Evolutionary conservation across 2,797 vertebrate genomes (phyloP), one percentile per base, ranked within the genome.

Genomic region (Takifugu rubripes): DNA sequence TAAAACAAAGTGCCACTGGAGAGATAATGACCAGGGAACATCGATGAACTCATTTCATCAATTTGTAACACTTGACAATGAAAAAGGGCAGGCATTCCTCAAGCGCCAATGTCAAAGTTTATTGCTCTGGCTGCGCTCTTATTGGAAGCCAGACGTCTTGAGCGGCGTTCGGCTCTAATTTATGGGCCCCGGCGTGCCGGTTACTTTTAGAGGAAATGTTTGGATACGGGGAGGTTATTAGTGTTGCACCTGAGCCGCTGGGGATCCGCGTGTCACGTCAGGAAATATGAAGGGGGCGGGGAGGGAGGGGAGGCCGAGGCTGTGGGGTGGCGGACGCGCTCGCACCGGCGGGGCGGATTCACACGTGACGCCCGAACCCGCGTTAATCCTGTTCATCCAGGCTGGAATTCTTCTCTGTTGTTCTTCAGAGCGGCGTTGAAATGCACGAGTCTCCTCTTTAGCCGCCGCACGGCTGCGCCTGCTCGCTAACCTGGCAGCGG

Each of bases 191-290:
- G 82, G 78, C 88, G 94, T 94, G 95, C 93, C 92, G 92, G 92
- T 95, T 94, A 94, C 93, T 97, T 95, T 89, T 94, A 94, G 95
- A 94, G 95, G 94, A 96, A 97, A 96, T 94, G 96, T 99, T 98
- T 97, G 95, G 94, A 93, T 94, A 94, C 93, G 89, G 93, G 88
- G 90, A 92, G 93, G 93, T 94, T 92, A 93, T 96, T 94, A 94
- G 91, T 84, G 92, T 92, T 93, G 94, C 95, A 98, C 95, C 94
- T 96, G 95, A 93, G 87, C 90, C 95, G 83, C 94, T 74, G 72
- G 95, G 94, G 95, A 97, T 92, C 93, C 91, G 93, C 96, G 91
- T 81, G 92, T 98, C 95, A 90, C 74, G 83, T 87, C 83, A 73
- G 81, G 78, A 88, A 89, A 90, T 82, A 85, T 76, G 82, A 84